A percentile compares a stretch with the other conserved stretches of the same genome.
Evolutionary conservation across 2,888 invertebrate genomes (phyloP).

Genomic region (Cistogaster globosa): DNA sequence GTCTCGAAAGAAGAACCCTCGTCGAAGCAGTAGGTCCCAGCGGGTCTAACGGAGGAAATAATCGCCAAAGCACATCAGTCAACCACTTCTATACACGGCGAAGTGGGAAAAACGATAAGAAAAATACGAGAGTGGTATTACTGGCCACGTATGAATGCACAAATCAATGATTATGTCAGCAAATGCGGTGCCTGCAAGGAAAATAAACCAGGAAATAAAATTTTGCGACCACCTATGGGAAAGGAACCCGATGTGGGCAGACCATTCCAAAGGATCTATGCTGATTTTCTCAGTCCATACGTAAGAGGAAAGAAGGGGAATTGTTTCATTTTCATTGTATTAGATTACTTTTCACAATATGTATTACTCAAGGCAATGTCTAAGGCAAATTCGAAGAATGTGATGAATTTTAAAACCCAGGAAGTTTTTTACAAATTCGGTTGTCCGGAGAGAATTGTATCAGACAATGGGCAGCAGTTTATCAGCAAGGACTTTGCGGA

Average conservation of each 20-base stretch:
- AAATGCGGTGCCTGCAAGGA: not conserved
- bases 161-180: not conserved
- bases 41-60: not conserved
- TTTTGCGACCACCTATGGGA: not conserved
- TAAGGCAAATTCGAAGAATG: not conserved
- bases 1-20: not conserved
- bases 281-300: slow-evolving; percentile 2
- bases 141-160: slow-evolving; percentile 3
- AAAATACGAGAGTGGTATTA: not conserved
- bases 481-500: not conserved
- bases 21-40: not conserved
- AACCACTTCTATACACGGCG: not conserved
- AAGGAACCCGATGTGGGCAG: not conserved
- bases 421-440: slow-evolving; percentile 13
- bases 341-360: not conserved
- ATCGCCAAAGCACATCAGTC: not conserved
- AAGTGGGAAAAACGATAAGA: not conserved
- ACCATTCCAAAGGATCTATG: not conserved
- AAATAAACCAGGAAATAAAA: not conserved
- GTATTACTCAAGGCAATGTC: not conserved
- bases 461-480: slow-evolving; percentile 3
- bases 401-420: not conserved
- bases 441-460: not conserved
- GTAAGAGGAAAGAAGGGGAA: not conserved
- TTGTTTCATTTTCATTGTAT: not conserved